Conservation (phyloP, 2,888 invertebrate species). For the Ormyrus rosae region DNA sequence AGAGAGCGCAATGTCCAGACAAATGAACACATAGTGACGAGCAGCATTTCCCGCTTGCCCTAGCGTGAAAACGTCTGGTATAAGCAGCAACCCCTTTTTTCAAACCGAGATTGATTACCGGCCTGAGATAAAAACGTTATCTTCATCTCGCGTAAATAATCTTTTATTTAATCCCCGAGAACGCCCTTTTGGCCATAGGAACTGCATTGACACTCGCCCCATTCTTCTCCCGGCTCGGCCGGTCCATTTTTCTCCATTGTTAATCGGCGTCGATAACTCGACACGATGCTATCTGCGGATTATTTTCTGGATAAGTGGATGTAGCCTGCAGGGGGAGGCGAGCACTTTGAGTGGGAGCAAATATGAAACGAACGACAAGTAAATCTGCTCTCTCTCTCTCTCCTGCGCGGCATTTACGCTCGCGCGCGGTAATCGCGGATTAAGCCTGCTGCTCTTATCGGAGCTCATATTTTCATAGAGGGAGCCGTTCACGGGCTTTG, state of each 20-base stretch:
- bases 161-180: conserved; percentile 66
- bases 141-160: conserved; percentile 73
- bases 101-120: conserved; percentile 55
- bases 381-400: conserved; percentile 57
- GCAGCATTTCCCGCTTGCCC: conserved; percentile 71
- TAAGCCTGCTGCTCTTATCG: conserved; percentile 45
- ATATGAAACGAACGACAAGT: conserved; percentile 63
- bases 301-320: conserved; percentile 74
- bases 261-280: conserved; percentile 23
- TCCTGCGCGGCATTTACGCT: conserved; percentile 34
- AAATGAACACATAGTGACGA: conserved; percentile 73
- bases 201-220: too few relatives aligned
- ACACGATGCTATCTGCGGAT: conserved; percentile 69
- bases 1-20: conserved; percentile 59
- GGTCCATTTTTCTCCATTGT: conserved; percentile 29
- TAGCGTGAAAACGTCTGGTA: conserved; percentile 69
- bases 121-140: conserved; percentile 73
- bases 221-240: too few relatives aligned
- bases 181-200: too few relatives aligned
- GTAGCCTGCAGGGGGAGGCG: background rate
- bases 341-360: conserved; percentile 50
- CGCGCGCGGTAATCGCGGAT: conserved; percentile 48
- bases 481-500: conserved; percentile 22
- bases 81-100: conserved; percentile 59
- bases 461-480: conserved; percentile 47